A percentile compares a stretch with the other conserved stretches of the same genome.
These are phyloP conservation scores for Gouania willdenowi DNA, from an alignment of 2,797 vertebrate species.

Conservation along the genomic window DNA sequence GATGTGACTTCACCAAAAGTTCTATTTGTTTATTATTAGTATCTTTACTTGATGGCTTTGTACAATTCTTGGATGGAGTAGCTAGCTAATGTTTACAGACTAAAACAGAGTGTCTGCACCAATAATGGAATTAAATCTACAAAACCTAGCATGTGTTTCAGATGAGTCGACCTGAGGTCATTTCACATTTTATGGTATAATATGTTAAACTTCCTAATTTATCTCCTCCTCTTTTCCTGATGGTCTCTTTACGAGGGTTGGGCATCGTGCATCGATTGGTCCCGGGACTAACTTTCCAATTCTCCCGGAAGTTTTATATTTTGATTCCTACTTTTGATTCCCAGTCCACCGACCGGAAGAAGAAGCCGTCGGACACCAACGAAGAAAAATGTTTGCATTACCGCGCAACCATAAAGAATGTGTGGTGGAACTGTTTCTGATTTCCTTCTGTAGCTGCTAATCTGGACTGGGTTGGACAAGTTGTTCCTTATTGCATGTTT, in stretches of 20 bases:
- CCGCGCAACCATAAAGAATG: no score
- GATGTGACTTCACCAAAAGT: slow-evolving; percentile 4
- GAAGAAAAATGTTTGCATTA: no score
- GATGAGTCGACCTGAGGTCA: not conserved
- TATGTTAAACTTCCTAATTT: not conserved
- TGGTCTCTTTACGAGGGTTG: not conserved
- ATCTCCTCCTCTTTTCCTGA: not conserved
- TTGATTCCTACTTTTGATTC: no score
- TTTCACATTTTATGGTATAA: not conserved
- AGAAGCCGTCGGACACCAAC: no score
- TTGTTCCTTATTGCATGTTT: no score
- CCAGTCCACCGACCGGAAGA: no score
- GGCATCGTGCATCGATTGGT: not conserved
- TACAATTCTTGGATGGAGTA: slow-evolving; percentile 10
- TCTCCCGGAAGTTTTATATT: no score
- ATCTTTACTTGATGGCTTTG: slow-evolving; percentile 19
- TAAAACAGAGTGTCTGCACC: no score
- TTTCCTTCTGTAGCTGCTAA: no score
- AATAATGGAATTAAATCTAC: slow-evolving; percentile 16
- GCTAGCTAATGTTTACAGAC: not conserved
- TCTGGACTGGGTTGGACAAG: no score
- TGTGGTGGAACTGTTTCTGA: no score
- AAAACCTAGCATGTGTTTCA: slow-evolving; percentile 48
- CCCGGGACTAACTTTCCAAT: slow-evolving; percentile 2
- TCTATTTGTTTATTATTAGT: no score